Conservation (phyloP, 2,888 invertebrate species). For the Acanthopleura granulata region DNA sequence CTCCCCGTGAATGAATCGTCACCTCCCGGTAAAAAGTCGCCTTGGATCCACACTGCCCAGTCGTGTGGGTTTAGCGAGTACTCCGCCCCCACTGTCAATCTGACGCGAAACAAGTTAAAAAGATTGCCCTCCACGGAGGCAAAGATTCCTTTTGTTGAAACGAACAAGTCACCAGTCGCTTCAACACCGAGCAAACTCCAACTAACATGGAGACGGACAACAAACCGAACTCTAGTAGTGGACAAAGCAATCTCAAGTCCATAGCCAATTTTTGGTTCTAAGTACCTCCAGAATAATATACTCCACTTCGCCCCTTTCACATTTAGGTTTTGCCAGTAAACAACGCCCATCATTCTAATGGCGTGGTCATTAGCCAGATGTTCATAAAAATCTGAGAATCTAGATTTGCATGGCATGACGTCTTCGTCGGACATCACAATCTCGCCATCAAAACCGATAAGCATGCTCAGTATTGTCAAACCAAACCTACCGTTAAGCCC, state of each 20-base stretch:
- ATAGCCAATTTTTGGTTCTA: background rate
- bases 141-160: conserved; percentile 3
- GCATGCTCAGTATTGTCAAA: background rate
- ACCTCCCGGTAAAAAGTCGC: conserved; percentile 3
- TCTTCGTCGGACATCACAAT: conserved; percentile 1
- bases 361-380: background rate
- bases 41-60: conserved; percentile 5
- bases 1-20: conserved; percentile 11
- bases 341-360: background rate
- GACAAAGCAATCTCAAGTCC: conserved; percentile 12
- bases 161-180: conserved; percentile 3
- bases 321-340: background rate
- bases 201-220: background rate
- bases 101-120: conserved; percentile 2
- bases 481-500: background rate
- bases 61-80: background rate
- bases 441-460: background rate
- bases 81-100: conserved; percentile 6
- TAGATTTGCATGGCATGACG: background rate
- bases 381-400: conserved; percentile 2
- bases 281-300: background rate
- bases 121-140: background rate
- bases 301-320: background rate
- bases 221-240: background rate
- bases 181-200: conserved; percentile 9